phyloP scores from a whole-genome alignment of 2,113 vertebrate genomes.

The Pachycephala philippinensis region DNA sequence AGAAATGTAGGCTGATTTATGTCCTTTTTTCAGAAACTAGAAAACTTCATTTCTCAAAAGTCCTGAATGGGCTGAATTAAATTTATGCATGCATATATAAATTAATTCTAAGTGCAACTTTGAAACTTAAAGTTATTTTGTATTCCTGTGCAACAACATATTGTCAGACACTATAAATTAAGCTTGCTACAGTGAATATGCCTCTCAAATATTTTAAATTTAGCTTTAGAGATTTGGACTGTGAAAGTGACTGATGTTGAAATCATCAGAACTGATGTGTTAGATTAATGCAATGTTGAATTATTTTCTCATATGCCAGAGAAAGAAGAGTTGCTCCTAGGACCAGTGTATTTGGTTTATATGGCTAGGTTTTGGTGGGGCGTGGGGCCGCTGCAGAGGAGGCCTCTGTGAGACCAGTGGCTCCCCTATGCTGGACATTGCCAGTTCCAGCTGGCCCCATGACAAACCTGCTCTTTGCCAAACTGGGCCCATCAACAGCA shows the following conservation, averaged over 20 bases:
- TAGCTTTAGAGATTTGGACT: not conserved
- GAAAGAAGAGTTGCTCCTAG: not conserved
- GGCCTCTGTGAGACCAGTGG: not conserved
- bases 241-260: not conserved
- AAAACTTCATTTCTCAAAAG: not conserved
- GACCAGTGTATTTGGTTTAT: not conserved
- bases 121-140: not conserved
- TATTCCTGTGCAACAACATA: not conserved
- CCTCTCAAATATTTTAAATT: not conserved
- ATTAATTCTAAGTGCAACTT: not conserved
- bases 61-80: not conserved
- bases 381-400: fast-evolving
- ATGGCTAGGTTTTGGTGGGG: not conserved
- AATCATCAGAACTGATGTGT: not conserved
- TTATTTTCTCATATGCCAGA: not conserved
- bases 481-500: not conserved
- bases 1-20: not conserved
- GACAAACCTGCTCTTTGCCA: not conserved
- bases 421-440: not conserved
- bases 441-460: not conserved
- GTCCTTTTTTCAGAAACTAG: not conserved
- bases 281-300: not conserved
- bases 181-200: not conserved
- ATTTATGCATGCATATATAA: not conserved
- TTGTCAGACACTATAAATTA: not conserved